Evolutionary conservation across 2,888 invertebrate genomes (phyloP).

Genomic region (Scelioninae gen. 1): DNA sequence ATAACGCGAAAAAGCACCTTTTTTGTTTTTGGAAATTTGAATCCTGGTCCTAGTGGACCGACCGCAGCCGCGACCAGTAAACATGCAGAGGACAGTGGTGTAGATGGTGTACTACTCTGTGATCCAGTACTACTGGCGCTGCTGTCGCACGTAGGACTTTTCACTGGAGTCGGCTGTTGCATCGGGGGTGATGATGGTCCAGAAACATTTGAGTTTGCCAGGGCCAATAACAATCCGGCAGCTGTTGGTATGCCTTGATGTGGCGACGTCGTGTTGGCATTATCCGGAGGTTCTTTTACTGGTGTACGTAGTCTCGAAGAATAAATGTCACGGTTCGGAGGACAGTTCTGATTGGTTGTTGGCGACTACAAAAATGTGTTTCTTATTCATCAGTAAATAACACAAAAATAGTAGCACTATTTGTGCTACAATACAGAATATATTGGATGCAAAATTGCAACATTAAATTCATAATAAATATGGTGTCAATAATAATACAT

Average conservation of each 20-base stretch:
- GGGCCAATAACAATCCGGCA: conserved; percentile 86
- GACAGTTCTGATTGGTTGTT: conserved; percentile 78
- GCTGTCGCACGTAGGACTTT: conserved; percentile 84
- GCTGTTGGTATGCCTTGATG: conserved; percentile 84
- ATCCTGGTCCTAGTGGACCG: conserved; percentile 91
- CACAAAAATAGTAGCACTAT: too few species aligned
- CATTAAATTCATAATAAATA: too few species aligned
- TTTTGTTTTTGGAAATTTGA: conserved; percentile 96
- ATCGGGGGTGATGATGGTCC: conserved; percentile 79
- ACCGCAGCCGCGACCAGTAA: conserved; percentile 93
- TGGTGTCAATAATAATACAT: too few species aligned
- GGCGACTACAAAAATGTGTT: conserved; percentile 82
- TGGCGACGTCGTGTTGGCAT: conserved; percentile 53
- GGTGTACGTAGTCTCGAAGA: conserved; percentile 77
- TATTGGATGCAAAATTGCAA: too few species aligned
- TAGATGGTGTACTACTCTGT: conserved; percentile 86
- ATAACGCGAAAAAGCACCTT: conserved; percentile 84
- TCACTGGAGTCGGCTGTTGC: conserved; percentile 79
- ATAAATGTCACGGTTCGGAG: conserved; percentile 75
- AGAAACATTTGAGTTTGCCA: conserved; percentile 85
- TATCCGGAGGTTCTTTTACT: conserved; percentile 71
- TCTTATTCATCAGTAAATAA: too few species aligned
- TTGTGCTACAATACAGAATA: too few species aligned
- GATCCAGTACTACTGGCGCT: conserved; percentile 84
- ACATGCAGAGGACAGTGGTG: conserved; percentile 91